Evolutionary conservation across 2,113 vertebrate genomes (phyloP).

Genomic region (Carettochelys insculpta): DNA sequence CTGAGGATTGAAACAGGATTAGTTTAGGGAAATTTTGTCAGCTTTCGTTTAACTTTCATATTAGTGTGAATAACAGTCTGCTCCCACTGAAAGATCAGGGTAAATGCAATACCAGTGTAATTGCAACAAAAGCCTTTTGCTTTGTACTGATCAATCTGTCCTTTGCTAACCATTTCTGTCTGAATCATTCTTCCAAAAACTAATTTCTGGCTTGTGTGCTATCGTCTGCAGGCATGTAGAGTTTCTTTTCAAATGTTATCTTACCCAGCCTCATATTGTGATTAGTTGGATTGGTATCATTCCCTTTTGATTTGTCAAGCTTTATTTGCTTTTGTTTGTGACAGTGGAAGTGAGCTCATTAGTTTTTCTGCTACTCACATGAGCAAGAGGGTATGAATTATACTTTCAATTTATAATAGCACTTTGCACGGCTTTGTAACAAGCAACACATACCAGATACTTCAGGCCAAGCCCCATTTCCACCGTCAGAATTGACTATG

Average conservation of each 20-base stretch:
- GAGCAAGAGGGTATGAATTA: neutral
- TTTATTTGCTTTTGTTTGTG: neutral
- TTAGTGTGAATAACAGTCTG: neutral
- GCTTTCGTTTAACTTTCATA: neutral
- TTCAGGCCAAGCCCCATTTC: neutral
- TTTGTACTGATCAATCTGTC: neutral
- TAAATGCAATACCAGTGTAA: neutral
- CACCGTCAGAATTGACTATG: neutral
- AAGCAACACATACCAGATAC: neutral
- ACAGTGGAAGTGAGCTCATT: neutral
- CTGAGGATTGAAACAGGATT: neutral
- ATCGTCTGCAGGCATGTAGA: neutral
- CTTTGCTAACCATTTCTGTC: neutral
- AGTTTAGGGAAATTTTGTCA: neutral
- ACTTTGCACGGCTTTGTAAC: neutral
- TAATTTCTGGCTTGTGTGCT: neutral
- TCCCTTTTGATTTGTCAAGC: neutral
- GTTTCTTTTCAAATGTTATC: neutral
- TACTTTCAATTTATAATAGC: neutral
- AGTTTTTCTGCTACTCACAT: neutral
- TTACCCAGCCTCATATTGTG: neutral
- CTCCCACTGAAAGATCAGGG: neutral
- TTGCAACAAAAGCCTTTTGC: rapidly evolving
- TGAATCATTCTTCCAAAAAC: neutral
- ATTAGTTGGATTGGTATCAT: neutral